These are phyloP conservation scores for Helicoverpa assulta DNA, from an alignment of 2,888 invertebrate species.

Conservation along the genomic window DNA sequence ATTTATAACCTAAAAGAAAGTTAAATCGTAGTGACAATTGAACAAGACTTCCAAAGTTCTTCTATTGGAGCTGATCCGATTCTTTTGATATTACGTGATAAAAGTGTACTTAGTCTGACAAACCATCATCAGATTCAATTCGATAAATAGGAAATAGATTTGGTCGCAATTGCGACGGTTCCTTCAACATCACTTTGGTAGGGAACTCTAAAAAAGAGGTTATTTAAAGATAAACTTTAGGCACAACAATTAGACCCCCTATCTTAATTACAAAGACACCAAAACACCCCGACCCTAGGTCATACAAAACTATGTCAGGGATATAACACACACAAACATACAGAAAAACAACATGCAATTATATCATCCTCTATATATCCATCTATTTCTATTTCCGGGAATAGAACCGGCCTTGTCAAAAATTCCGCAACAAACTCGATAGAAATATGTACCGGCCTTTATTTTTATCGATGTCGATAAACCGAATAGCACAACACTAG, in stretches of 20 bases:
- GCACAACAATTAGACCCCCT: background rate
- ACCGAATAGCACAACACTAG: slow-evolving; percentile 66
- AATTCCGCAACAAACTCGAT: background rate
- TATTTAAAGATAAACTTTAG: background rate
- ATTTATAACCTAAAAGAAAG: no score
- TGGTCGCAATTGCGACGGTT: no score
- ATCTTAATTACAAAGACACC: slow-evolving; percentile 12
- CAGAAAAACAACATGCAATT: background rate
- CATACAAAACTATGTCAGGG: slow-evolving; percentile 31
- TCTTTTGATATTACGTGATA: no score
- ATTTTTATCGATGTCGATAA: slow-evolving; percentile 41
- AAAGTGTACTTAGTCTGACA: no score
- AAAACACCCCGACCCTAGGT: slow-evolving; percentile 8
- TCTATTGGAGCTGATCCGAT: no score
- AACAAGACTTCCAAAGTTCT: no score
- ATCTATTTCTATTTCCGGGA: slow-evolving; percentile 5
- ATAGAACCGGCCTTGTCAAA: background rate
- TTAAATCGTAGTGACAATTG: no score
- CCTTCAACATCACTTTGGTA: no score
- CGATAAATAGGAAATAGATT: no score
- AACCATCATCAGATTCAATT: no score
- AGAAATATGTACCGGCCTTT: background rate
- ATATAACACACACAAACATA: background rate
- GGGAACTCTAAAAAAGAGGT: no score
- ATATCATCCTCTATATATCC: background rate